Evolutionary conservation across 2,888 invertebrate genomes (phyloP).

Genomic region (Pammene fasciana): DNA sequence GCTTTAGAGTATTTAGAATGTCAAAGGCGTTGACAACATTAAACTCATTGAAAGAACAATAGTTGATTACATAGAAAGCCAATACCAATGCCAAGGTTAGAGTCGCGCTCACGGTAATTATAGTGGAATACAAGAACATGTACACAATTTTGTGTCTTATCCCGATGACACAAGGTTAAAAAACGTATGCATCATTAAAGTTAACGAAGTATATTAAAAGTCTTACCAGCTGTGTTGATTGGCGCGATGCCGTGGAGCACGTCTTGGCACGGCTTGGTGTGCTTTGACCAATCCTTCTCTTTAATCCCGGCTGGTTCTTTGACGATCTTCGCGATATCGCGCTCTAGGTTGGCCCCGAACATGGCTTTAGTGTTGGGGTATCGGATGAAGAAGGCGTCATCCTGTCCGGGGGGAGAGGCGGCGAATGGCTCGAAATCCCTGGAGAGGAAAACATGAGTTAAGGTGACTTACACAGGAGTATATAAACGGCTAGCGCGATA

Average conservation of each 20-base stretch:
- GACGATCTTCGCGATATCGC: constrained; percentile 56
- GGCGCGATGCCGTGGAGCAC: constrained; percentile 80
- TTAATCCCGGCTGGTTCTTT: constrained; percentile 59
- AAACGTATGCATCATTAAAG: neutral
- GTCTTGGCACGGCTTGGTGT: constrained; percentile 87
- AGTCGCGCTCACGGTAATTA: neutral
- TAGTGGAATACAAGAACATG: neutral
- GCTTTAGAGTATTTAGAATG: no score
- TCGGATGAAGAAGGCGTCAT: constrained; percentile 88
- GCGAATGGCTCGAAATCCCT: constrained; percentile 79
- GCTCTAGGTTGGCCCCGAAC: constrained; percentile 62
- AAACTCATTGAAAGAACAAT: constrained; percentile 9
- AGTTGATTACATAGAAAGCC: constrained; percentile 25
- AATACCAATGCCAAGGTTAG: constrained; percentile 29
- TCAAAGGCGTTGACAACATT: no score
- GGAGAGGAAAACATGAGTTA: constrained; percentile 43
- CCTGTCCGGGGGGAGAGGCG: constrained; percentile 88
- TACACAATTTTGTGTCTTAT: neutral
- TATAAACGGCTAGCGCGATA: neutral
- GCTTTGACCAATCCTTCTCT: constrained; percentile 84
- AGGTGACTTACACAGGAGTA: neutral
- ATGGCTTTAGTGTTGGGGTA: constrained; percentile 81
- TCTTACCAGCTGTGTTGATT: constrained; percentile 71
- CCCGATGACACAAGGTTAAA: neutral
- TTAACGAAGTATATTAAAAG: constrained; percentile 30